Evolutionary conservation across 2,888 invertebrate genomes (phyloP).

Genomic region (Elysia crispata): DNA sequence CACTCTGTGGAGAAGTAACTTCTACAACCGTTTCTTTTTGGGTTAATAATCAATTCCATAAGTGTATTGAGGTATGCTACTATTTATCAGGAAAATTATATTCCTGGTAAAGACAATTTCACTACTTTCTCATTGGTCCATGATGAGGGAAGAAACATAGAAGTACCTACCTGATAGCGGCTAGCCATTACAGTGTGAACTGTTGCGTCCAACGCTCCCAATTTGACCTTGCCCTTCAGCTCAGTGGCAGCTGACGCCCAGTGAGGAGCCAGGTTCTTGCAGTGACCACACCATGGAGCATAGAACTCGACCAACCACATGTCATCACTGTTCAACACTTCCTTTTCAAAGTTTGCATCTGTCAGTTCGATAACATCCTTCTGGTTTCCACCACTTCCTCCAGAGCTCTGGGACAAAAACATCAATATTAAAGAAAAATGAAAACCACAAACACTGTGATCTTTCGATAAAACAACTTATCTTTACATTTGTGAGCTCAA

Average conservation of each 20-base stretch:
- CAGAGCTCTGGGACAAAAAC: neutral
- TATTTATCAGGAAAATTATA: too few relatives aligned
- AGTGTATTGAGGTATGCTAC: too few relatives aligned
- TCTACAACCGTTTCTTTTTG: too few relatives aligned
- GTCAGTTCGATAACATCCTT: slow-evolving; percentile 91
- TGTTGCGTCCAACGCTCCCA: slow-evolving; percentile 97
- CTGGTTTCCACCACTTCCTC: slow-evolving; percentile 64
- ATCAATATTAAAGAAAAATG: neutral
- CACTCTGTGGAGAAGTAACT: too few relatives aligned
- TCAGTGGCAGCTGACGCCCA: slow-evolving; percentile 97
- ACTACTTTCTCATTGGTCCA: too few relatives aligned
- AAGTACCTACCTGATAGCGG: slow-evolving; percentile 84
- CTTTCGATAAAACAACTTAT: too few relatives aligned
- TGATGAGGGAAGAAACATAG: neutral
- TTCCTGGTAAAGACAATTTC: too few relatives aligned
- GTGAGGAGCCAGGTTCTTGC: slow-evolving; percentile 94
- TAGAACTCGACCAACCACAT: slow-evolving; percentile 99
- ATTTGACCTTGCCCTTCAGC: slow-evolving; percentile 94
- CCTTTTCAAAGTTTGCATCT: slow-evolving; percentile 94
- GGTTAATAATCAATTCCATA: too few relatives aligned
- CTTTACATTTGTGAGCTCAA: too few relatives aligned
- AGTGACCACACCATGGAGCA: slow-evolving; percentile 86
- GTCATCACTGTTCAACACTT: slow-evolving; percentile 94
- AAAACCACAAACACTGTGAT: too few relatives aligned
- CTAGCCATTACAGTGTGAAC: slow-evolving; percentile 89